Conservation (phyloP, 2,797 vertebrate genomes). For the Anabas testudineus region DNA sequence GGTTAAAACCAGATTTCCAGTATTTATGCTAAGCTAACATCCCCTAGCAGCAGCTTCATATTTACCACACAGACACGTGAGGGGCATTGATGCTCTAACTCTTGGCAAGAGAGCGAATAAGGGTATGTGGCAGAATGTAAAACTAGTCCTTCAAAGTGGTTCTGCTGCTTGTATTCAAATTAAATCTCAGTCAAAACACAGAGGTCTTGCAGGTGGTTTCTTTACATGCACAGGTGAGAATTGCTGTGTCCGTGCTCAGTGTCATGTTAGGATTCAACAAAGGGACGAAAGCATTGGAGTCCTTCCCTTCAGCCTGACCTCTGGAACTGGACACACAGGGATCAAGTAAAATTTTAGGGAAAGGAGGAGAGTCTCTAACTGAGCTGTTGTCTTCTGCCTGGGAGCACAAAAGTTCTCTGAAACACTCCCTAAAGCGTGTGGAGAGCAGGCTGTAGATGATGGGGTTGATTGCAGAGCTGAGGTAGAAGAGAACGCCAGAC, state of each 20-base stretch:
- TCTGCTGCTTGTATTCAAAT: slow-evolving; percentile 6
- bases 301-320: slow-evolving; percentile 33
- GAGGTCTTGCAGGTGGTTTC: slow-evolving; percentile 59
- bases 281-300: slow-evolving; percentile 50
- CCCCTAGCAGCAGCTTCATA: slow-evolving; percentile 1
- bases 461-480: slow-evolving; percentile 86
- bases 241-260: slow-evolving; percentile 46
- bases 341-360: slow-evolving; percentile 69
- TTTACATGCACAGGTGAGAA: slow-evolving; percentile 42
- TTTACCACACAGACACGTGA: background rate
- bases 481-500: slow-evolving; percentile 87
- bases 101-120: background rate
- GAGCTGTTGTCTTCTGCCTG: slow-evolving; percentile 57
- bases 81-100: background rate
- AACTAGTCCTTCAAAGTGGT: background rate
- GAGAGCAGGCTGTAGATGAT: slow-evolving; percentile 88
- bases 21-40: background rate
- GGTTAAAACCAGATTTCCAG: background rate
- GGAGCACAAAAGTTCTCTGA: slow-evolving; percentile 82
- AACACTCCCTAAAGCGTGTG: slow-evolving; percentile 85
- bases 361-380: slow-evolving; percentile 72
- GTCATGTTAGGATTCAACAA: slow-evolving; percentile 60
- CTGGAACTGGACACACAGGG: slow-evolving; percentile 50
- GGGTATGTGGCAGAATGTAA: background rate
- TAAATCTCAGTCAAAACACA: slow-evolving; percentile 53